Evolutionary conservation across 2,797 vertebrate genomes (phyloP).

Genomic region (Cyclura pinguis): DNA sequence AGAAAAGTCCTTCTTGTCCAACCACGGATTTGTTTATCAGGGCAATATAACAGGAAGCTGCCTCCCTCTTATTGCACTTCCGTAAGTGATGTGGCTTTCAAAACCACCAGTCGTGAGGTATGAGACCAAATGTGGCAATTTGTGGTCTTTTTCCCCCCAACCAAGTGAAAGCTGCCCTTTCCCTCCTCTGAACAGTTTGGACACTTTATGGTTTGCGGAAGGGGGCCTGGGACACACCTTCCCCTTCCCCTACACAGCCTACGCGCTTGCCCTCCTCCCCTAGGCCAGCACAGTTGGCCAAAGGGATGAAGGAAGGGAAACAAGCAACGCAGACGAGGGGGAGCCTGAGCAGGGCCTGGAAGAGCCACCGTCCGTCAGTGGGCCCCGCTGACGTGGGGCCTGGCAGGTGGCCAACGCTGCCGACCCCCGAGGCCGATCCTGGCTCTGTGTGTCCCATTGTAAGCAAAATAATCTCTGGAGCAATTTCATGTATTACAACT

Average conservation of each 20-base stretch:
- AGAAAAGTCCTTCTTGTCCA: neutral
- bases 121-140: neutral
- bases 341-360: neutral
- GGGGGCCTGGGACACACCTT: neutral
- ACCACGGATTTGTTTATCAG: neutral
- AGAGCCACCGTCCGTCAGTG: neutral
- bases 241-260: neutral
- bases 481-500: slow-evolving; percentile 1
- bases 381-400: neutral
- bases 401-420: neutral
- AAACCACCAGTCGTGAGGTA: neutral
- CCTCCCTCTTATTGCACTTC: neutral
- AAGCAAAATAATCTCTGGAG: neutral
- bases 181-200: neutral
- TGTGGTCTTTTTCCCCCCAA: neutral
- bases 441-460: slow-evolving; percentile 36
- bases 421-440: neutral
- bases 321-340: neutral
- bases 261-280: too few relatives aligned
- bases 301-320: neutral
- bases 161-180: neutral
- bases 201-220: neutral
- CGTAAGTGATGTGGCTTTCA: neutral
- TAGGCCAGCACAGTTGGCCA: neutral
- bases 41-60: neutral